Evolutionary conservation across 2,888 invertebrate species (phyloP).

Genomic region (Archaeoteleia sp.): DNA sequence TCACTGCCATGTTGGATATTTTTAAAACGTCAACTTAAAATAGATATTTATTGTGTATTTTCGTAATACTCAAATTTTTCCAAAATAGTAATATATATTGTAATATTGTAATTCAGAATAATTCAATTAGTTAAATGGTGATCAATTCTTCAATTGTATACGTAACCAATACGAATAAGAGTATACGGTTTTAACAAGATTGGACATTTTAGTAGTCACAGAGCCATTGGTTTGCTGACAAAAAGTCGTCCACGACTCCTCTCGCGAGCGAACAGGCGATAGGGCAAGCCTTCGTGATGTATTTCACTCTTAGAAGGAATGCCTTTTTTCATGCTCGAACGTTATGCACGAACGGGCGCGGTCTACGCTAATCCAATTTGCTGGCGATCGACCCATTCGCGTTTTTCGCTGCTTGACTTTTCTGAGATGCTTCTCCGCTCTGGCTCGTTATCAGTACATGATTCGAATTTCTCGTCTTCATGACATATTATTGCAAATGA

Average conservation of each 20-base stretch:
- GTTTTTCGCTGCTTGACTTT: slow-evolving; percentile 32
- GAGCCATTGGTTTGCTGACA: slow-evolving; percentile 14
- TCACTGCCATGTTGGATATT: too few species aligned
- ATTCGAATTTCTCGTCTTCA: slow-evolving; percentile 7
- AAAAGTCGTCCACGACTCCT: slow-evolving; percentile 29
- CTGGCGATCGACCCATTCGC: slow-evolving; percentile 36
- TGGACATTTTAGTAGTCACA: slow-evolving; percentile 21
- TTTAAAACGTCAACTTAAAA: too few species aligned
- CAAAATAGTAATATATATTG: too few species aligned
- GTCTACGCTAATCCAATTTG: slow-evolving; percentile 42
- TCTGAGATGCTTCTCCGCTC: slow-evolving; percentile 10
- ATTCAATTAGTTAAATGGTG: too few species aligned
- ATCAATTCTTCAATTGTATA: too few species aligned
- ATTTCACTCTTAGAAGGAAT: slow-evolving; percentile 42
- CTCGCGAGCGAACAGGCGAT: slow-evolving; percentile 22
- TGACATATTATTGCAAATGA: too few species aligned
- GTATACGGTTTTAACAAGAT: slow-evolving; percentile 4
- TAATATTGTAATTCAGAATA: too few species aligned
- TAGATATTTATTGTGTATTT: too few species aligned
- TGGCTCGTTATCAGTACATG: slow-evolving; percentile 11
- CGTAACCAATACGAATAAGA: slow-evolving; percentile 16
- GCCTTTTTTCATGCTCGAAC: slow-evolving; percentile 39
- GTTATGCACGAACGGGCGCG: slow-evolving; percentile 38
- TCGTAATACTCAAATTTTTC: too few species aligned
- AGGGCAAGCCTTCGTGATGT: slow-evolving; percentile 39